Evolutionary conservation across 2,113 vertebrate genomes (phyloP).

Genomic region (Clarias gariepinus): DNA sequence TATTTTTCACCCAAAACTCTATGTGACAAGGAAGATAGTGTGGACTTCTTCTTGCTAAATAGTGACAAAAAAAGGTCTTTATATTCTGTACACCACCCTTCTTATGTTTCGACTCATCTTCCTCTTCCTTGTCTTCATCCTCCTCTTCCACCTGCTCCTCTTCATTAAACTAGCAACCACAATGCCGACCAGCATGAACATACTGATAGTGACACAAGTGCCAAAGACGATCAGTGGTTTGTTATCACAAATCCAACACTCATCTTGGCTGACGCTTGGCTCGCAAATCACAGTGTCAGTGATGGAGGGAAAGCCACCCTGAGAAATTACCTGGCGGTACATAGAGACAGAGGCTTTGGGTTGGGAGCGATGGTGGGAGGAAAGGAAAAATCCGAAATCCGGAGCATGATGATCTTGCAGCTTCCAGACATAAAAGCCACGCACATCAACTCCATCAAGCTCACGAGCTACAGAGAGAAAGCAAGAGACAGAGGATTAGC

Average conservation of each 20-base stretch:
- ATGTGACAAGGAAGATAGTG: not conserved
- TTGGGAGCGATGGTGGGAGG: constrained; percentile 74
- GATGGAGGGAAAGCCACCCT: constrained; percentile 73
- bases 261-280: not conserved
- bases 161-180: constrained; percentile 74
- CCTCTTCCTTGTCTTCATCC: constrained; percentile 14
- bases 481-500: not conserved
- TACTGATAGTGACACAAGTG: constrained; percentile 76
- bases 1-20: not conserved
- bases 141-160: constrained; percentile 42
- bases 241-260: constrained; percentile 80
- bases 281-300: constrained; percentile 56
- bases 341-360: constrained; percentile 81
- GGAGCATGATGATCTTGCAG: constrained; percentile 80
- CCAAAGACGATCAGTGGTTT: constrained; percentile 84
- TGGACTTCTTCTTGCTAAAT: not conserved
- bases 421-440: constrained; percentile 90
- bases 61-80: not conserved
- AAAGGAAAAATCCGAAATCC: constrained; percentile 86
- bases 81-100: constrained; percentile 11
- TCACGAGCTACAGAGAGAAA: constrained; percentile 75
- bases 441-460: constrained; percentile 83
- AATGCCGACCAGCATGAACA: constrained; percentile 71
- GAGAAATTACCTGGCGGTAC: constrained; percentile 81
- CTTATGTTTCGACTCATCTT: constrained; percentile 11